Evolutionary conservation across 2,113 vertebrate genomes (phyloP).

Genomic region (Solea senegalensis): DNA sequence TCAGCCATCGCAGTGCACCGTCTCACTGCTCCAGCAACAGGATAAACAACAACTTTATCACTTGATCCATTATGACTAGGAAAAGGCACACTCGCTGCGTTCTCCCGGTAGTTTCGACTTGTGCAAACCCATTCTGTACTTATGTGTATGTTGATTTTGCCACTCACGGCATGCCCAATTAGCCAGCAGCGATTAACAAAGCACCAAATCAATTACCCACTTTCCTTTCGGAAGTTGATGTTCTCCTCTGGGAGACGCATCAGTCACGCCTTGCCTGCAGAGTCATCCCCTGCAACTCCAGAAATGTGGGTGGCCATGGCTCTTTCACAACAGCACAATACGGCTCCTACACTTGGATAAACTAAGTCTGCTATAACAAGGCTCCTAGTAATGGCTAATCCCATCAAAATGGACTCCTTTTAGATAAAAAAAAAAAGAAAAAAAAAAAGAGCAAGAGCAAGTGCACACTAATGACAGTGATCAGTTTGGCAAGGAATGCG

Average conservation of each 20-base stretch:
- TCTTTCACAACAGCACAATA: constrained; percentile 78
- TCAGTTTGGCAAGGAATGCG: constrained; percentile 77
- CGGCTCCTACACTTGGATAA: constrained; percentile 75
- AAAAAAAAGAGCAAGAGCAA: constrained; percentile 60
- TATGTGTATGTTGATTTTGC: constrained; percentile 37
- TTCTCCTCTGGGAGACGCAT: constrained; percentile 69
- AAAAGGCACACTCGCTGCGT: not conserved
- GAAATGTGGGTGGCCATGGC: constrained; percentile 80
- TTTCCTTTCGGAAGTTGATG: constrained; percentile 70
- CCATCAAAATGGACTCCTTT: constrained; percentile 82
- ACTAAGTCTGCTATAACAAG: constrained; percentile 80
- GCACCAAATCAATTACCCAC: constrained; percentile 71
- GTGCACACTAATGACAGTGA: constrained; percentile 72
- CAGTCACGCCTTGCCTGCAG: constrained; percentile 68
- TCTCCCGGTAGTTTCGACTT: constrained; percentile 24
- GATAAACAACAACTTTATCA: not conserved
- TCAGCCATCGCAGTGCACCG: constrained; percentile 14
- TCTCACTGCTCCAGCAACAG: constrained; percentile 24
- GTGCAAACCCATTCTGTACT: constrained; percentile 32
- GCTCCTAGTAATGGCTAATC: constrained; percentile 78
- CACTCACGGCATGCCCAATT: constrained; percentile 59
- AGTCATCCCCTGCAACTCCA: constrained; percentile 63
- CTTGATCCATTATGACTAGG: not conserved
- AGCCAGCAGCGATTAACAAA: constrained; percentile 69
- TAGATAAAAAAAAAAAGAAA: constrained; percentile 45